Evolutionary conservation across 2,797 vertebrate species (phyloP).

Genomic region (Anabas testudineus): DNA sequence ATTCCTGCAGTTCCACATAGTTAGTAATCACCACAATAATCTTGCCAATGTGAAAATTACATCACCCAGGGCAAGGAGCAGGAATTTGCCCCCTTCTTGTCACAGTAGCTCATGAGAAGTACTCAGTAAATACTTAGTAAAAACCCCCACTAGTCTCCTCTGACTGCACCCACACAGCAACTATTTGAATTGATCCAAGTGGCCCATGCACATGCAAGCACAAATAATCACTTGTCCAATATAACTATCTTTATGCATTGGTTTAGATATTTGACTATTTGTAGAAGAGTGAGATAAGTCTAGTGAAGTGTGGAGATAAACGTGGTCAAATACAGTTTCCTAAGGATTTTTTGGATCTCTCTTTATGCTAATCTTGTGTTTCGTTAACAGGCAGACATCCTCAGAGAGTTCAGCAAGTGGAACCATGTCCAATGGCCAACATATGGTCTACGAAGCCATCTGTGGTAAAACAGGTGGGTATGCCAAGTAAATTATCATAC

Average conservation of each 20-base stretch:
- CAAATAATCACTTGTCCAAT: constrained; percentile 21
- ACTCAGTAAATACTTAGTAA: constrained; percentile 77
- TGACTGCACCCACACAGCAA: constrained; percentile 49
- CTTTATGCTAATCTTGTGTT: constrained; percentile 64
- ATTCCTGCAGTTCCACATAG: constrained; percentile 2
- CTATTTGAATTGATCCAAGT: constrained; percentile 36
- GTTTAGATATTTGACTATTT: constrained; percentile 24
- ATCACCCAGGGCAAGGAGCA: constrained; percentile 68
- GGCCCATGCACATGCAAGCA: constrained; percentile 4
- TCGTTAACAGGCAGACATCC: constrained; percentile 84
- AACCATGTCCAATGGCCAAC: constrained; percentile 78
- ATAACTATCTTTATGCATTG: constrained; percentile 7
- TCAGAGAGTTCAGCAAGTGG: constrained; percentile 82
- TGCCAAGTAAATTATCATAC: constrained; percentile 21
- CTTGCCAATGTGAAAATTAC: constrained; percentile 56
- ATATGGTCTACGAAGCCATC: constrained; percentile 82
- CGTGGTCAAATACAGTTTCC: constrained; percentile 6
- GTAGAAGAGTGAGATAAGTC: background rate
- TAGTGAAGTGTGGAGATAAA: constrained; percentile 5
- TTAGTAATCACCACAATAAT: constrained; percentile 52
- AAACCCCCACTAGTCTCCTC: constrained; percentile 40
- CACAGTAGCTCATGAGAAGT: constrained; percentile 70
- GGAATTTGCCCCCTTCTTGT: constrained; percentile 73
- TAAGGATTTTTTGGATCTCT: constrained; percentile 37
- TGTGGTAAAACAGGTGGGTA: constrained; percentile 88